Percentiles rank a stretch among this genome's conserved stretches.
phyloP scores from a whole-genome alignment of 2,113 vertebrate genomes.

The Mohoua ochrocephala region DNA sequence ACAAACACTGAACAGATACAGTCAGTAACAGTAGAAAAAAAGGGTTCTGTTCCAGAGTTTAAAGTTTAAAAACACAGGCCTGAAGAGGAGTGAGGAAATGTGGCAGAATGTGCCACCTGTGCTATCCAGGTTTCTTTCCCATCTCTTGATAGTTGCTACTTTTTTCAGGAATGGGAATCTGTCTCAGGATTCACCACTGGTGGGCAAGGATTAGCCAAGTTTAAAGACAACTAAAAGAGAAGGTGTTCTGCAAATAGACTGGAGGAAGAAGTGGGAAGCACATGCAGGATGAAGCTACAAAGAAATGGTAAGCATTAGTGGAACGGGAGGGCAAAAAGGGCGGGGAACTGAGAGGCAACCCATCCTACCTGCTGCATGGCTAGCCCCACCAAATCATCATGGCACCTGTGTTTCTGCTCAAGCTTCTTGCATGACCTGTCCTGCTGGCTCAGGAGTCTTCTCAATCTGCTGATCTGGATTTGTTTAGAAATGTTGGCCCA shows the following conservation, averaged over 20 bases:
- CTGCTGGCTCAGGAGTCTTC: neutral
- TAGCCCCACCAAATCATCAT: neutral
- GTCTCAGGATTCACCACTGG: neutral
- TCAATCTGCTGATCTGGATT: neutral
- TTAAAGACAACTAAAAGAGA: neutral
- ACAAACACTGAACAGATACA: neutral
- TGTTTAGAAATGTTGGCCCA: neutral
- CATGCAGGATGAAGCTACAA: neutral
- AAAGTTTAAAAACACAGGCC: neutral
- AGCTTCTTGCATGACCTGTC: neutral
- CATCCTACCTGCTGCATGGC: fast-evolving
- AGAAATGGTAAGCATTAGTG: neutral
- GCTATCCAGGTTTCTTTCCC: neutral
- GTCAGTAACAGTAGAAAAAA: neutral
- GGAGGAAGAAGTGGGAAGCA: neutral
- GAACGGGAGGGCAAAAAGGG: neutral
- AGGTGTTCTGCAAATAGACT: neutral
- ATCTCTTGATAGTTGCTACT: neutral
- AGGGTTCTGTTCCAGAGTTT: neutral
- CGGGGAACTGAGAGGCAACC: neutral
- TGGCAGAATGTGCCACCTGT: neutral
- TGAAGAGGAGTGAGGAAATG: neutral
- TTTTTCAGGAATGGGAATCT: neutral
- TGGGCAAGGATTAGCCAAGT: neutral
- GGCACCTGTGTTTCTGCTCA: neutral